Base-by-base conservation (phyloP, 2,797 vertebrate species). In the Lithobates pipiens region DNA sequence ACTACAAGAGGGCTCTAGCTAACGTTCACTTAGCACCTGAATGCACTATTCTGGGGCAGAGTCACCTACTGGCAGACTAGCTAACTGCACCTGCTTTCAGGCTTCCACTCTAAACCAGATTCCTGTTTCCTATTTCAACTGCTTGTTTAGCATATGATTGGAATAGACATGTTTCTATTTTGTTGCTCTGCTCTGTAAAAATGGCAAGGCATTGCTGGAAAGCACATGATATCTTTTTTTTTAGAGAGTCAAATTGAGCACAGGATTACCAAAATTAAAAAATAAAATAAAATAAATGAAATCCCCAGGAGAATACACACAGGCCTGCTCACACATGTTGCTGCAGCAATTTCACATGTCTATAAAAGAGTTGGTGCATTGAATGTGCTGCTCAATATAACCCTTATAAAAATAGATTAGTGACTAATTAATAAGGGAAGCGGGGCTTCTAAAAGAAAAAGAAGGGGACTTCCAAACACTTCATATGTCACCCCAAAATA, bases 341-440 rank as follows among this genome's bases (percentile, higher is more conserved):
- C 39, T 18, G n/a, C 36, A 77, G 67, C 44, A 79, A 83, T 83
- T 78, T 83, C 75, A 83, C 85, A 79, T 78, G 67, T 86, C 85
- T 86, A 86, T 86, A 83, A 83, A 83, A 68, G 42, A 27, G 6
- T 21, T n/a, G 72, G 57, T 27, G n/a, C 39, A 46, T 36, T 78
- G 50, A 36, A 76, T 74, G 65, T 39, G 76, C 11, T 42, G 44
- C 23, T 50, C 36, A 3, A 36, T 2, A 27, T 32, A 69, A 76
- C 25, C 32, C 46, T 71, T 76, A 61, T 71, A 69, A 86, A 81
- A 85, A 86, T 86, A 86, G 78, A 70, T n/a, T 27, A 76, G 44
- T 85, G 77, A 86, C 78, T 81, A 71, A 86, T 86, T 46, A 76
- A 86, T 86, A 81, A 81, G 54, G 78, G 72, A 86, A 81, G 70